These are phyloP conservation scores for Anomalospiza imberbis DNA, from an alignment of 2,797 vertebrate species.

Conservation along the genomic window DNA sequence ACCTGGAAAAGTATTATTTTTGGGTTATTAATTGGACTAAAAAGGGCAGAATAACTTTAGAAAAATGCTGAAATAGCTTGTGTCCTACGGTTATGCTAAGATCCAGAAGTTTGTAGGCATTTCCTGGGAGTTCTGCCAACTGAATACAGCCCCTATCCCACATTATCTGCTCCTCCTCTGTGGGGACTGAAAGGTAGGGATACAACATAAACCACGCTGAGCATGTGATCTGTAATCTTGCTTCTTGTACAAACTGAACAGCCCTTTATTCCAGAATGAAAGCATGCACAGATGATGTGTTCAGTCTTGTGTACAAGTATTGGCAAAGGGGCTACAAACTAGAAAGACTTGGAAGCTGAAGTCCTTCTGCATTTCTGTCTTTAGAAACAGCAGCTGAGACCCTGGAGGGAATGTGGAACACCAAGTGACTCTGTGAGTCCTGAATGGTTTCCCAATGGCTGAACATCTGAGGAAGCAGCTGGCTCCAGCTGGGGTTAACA, in stretches of 20 bases:
- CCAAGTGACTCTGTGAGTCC: not conserved
- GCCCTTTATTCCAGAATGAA: not conserved
- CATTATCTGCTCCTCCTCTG: not conserved
- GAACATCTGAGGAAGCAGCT: not conserved
- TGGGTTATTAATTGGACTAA: not conserved
- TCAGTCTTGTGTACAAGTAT: not conserved
- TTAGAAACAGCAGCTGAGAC: constrained; percentile 47
- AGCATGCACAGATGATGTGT: not conserved
- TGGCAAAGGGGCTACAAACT: not conserved
- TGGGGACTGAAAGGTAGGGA: not conserved
- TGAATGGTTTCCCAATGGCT: not conserved
- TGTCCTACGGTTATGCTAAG: not conserved
- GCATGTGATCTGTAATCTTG: not conserved
- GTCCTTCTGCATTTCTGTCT: not conserved
- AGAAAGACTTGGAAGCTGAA: not conserved
- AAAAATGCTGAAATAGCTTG: not conserved
- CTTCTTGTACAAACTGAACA: not conserved
- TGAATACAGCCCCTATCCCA: not conserved
- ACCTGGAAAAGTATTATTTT: not conserved
- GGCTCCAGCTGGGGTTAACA: not conserved
- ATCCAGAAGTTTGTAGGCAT: constrained; percentile 1
- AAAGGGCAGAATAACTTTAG: not conserved
- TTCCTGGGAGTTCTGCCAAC: constrained; percentile 29
- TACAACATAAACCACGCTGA: not conserved
- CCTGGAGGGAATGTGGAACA: not conserved